Conservation (phyloP, 2,888 invertebrate species). For the Limnephilus auricula region DNA sequence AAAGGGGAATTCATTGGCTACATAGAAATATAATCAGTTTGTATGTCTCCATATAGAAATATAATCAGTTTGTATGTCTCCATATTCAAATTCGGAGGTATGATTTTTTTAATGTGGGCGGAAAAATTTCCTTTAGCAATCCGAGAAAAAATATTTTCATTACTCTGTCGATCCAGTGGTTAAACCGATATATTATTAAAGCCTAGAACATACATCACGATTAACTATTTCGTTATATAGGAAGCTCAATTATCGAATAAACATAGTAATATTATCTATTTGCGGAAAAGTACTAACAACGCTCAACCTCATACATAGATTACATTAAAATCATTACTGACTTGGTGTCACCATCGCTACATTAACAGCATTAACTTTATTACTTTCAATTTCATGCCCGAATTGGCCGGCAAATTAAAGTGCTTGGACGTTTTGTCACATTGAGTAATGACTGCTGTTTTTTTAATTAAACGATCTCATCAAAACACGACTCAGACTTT, state of each 20-base stretch:
- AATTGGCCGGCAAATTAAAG: neutral
- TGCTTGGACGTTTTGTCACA: neutral
- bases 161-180: too few species aligned
- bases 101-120: too few species aligned
- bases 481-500: neutral
- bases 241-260: neutral
- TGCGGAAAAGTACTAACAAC: neutral
- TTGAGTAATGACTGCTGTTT: conserved; percentile 23
- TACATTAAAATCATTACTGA: neutral
- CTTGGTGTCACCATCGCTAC: neutral
- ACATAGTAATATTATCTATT: neutral
- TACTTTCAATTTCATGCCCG: conserved; percentile 18
- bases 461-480: neutral
- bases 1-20: too few species aligned
- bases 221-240: neutral
- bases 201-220: neutral
- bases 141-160: too few species aligned
- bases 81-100: too few species aligned
- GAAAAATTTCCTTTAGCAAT: too few species aligned
- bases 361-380: conserved; percentile 23
- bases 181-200: too few species aligned
- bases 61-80: too few species aligned
- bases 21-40: too few species aligned
- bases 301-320: neutral
- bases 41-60: too few species aligned